phyloP scores from a whole-genome alignment of 1,140 invertebrate genomes.

The Coelopa frigida region DNA sequence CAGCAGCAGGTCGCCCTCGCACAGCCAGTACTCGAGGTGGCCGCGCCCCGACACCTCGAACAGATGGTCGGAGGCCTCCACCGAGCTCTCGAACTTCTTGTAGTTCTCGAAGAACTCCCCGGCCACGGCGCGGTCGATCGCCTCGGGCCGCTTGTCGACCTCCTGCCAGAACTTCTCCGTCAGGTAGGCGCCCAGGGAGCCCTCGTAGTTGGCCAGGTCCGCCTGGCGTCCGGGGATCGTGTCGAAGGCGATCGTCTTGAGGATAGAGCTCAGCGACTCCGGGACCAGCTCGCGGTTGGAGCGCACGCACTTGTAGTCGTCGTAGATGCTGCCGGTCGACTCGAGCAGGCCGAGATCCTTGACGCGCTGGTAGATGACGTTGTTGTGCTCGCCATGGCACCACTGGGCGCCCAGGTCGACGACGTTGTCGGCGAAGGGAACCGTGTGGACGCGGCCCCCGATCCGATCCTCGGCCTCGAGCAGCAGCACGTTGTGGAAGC shows the following conservation, averaged over 20 bases:
- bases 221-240: conserved; percentile 28
- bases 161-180: conserved; percentile 38
- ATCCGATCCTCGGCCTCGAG: conserved; percentile 63
- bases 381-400: conserved; percentile 69
- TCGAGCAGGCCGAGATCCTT: conserved; percentile 51
- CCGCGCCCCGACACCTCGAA: conserved; percentile 53
- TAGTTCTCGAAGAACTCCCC: conserved; percentile 47
- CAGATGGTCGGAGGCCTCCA: conserved; percentile 54
- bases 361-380: conserved; percentile 60
- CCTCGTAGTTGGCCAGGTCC: conserved; percentile 27
- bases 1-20: conserved; percentile 51
- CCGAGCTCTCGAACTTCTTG: conserved; percentile 48
- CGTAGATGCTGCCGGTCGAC: conserved; percentile 23
- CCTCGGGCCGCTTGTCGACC: conserved; percentile 18
- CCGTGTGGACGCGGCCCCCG: conserved; percentile 61
- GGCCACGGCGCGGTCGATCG: conserved; percentile 28
- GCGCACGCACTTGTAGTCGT: conserved; percentile 36
- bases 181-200: conserved; percentile 47
- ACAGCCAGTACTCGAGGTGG: conserved; percentile 50
- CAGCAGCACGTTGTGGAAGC: conserved; percentile 49
- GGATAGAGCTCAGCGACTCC: conserved; percentile 21
- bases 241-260: conserved; percentile 25
- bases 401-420: conserved; percentile 74
- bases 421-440: conserved; percentile 52
- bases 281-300: conserved; percentile 40